Evolutionary conservation across 2,113 vertebrate genomes (phyloP).

Genomic region (Picathartes gymnocephalus): DNA sequence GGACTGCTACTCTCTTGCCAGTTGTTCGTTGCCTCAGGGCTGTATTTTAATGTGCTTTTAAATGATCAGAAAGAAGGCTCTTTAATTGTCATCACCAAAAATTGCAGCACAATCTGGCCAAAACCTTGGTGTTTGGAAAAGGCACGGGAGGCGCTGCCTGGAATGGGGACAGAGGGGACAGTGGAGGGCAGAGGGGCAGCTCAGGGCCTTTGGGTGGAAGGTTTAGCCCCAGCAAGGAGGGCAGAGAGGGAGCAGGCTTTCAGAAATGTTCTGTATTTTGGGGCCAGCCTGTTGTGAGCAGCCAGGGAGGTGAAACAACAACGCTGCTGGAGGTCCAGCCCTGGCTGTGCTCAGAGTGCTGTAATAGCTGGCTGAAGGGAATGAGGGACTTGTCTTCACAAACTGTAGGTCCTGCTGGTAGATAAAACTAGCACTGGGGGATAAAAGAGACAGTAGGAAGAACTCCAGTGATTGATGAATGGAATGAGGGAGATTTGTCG

Average conservation of each 20-base stretch:
- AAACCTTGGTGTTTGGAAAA: neutral
- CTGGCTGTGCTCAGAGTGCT: neutral
- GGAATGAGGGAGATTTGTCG: no score
- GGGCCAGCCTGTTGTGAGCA: neutral
- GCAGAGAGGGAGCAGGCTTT: neutral
- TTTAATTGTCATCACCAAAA: neutral
- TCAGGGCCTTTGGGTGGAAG: no score
- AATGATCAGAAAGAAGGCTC: neutral
- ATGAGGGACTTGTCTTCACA: no score
- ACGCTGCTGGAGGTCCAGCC: neutral
- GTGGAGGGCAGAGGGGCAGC: neutral
- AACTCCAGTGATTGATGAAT: no score
- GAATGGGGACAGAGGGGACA: neutral
- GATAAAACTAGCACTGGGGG: no score
- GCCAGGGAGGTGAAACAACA: neutral
- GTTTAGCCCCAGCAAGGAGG: neutral
- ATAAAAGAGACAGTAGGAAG: no score
- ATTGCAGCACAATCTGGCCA: neutral
- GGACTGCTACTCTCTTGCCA: neutral
- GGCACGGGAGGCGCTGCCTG: neutral
- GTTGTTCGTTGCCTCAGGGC: neutral
- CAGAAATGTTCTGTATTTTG: neutral
- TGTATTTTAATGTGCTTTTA: conserved; percentile 10
- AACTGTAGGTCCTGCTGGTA: no score
- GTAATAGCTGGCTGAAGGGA: neutral